Percentiles rank a stretch among this genome's conserved stretches.
Evolutionary conservation across 2,888 invertebrate species (phyloP).

Genomic region (Stenurella melanura): DNA sequence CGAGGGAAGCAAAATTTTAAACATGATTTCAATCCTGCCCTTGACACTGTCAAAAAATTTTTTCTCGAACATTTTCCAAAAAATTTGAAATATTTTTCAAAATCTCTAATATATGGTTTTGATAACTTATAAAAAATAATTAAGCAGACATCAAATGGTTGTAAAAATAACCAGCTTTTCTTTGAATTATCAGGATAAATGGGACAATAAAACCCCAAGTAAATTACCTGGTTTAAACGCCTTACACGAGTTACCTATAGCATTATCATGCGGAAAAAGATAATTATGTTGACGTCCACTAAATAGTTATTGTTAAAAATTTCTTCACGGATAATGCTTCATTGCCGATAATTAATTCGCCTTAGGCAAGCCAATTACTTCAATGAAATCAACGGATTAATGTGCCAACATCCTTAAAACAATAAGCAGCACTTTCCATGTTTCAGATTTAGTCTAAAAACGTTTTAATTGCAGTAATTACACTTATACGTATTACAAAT

Average conservation of each 20-base stretch:
- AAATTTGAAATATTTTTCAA: too few relatives aligned
- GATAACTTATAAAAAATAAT: too few relatives aligned
- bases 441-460: background rate
- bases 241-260: background rate
- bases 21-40: too few relatives aligned
- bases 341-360: slow-evolving; percentile 15
- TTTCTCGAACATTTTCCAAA: too few relatives aligned
- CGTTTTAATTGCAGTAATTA: background rate
- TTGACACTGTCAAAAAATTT: too few relatives aligned
- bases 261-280: background rate
- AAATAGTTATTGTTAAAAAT: slow-evolving; percentile 14
- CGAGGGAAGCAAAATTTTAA: too few relatives aligned
- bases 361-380: slow-evolving; percentile 21
- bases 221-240: background rate
- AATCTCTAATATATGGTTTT: too few relatives aligned
- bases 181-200: background rate
- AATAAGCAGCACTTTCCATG: background rate
- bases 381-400: slow-evolving; percentile 16
- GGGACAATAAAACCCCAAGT: background rate
- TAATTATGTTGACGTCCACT: background rate
- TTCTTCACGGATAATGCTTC: background rate
- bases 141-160: too few relatives aligned
- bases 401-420: slow-evolving; percentile 1
- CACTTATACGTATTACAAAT: background rate
- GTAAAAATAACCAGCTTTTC: too few relatives aligned